Percentiles rank a stretch among this genome's conserved stretches.
Evolutionary conservation across 1,140 invertebrate species (phyloP).

Genomic region (Drosophila micromelanica): DNA sequence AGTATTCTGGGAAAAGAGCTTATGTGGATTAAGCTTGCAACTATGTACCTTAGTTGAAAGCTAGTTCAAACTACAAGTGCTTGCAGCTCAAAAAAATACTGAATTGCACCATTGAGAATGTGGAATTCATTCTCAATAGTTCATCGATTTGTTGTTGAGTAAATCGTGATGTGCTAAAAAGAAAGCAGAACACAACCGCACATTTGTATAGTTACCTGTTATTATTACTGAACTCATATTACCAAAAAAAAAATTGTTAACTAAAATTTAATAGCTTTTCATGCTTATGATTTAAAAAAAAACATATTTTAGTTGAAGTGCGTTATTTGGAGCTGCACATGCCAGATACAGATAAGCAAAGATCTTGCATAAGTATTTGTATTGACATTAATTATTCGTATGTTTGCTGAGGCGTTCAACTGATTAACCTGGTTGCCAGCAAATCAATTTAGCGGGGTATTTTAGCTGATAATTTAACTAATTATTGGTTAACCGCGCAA

Average conservation of each 20-base stretch:
- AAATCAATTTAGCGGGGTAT: neutral
- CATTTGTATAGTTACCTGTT: too few species aligned
- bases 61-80: conserved; percentile 1
- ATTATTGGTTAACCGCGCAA: neutral
- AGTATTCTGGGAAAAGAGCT: neutral
- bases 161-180: neutral
- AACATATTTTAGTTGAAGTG: neutral
- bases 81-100: neutral
- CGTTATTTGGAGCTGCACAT: neutral
- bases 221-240: too few species aligned
- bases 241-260: too few species aligned
- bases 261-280: too few species aligned
- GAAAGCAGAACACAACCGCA: too few species aligned
- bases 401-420: neutral
- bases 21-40: neutral
- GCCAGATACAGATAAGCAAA: conserved; percentile 1
- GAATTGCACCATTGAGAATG: neutral
- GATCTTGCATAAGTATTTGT: neutral
- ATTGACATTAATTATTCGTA: neutral
- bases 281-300: too few species aligned
- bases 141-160: neutral
- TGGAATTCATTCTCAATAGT: conserved; percentile 1
- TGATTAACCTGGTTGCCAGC: neutral
- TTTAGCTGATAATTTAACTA: neutral
- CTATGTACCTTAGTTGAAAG: neutral